phyloP scores from a whole-genome alignment of 2,888 invertebrate genomes.

The Cataglyphis livida region DNA sequence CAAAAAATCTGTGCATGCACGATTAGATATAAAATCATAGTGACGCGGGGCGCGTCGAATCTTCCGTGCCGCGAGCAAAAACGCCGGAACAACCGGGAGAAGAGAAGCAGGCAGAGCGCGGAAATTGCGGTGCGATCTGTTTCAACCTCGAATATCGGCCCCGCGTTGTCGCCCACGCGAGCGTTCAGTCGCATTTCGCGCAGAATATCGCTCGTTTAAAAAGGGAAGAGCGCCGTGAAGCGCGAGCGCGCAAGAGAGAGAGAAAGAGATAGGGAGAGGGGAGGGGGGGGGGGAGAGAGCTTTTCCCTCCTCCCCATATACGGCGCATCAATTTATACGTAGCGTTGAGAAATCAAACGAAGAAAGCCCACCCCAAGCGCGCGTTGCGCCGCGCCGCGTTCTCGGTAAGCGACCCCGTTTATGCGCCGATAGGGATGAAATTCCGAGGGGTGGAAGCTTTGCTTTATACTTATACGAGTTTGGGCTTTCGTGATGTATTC shows the following conservation, averaged over 20 bases:
- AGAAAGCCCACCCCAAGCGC: constrained; percentile 72
- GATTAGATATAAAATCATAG: constrained; percentile 10
- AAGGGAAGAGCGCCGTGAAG: constrained; percentile 61
- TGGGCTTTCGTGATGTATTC: constrained; percentile 79
- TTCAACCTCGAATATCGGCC: constrained; percentile 59
- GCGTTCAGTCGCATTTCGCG: constrained; percentile 63
- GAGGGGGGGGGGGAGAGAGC: constrained; percentile 1
- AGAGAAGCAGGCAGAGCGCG: constrained; percentile 10
- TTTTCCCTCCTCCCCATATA: constrained; percentile 32
- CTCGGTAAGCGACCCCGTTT: constrained; percentile 73
- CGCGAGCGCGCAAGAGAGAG: not conserved
- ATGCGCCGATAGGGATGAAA: constrained; percentile 64
- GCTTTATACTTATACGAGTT: constrained; percentile 82
- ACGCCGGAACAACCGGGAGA: not conserved
- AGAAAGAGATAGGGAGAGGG: not conserved
- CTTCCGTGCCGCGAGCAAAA: constrained; percentile 16
- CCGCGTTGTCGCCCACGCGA: constrained; percentile 62
- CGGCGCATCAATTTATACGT: constrained; percentile 80
- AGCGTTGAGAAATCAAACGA: constrained; percentile 81
- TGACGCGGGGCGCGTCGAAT: not conserved
- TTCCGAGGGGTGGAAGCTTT: constrained; percentile 69
- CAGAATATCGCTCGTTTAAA: constrained; percentile 71
- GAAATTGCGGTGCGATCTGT: constrained; percentile 61
- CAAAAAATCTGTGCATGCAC: not conserved
- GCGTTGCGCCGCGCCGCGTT: constrained; percentile 35